These are phyloP conservation scores for Cantharis flavilabris DNA, from an alignment of 2,888 invertebrate genomes.

Conservation along the genomic window DNA sequence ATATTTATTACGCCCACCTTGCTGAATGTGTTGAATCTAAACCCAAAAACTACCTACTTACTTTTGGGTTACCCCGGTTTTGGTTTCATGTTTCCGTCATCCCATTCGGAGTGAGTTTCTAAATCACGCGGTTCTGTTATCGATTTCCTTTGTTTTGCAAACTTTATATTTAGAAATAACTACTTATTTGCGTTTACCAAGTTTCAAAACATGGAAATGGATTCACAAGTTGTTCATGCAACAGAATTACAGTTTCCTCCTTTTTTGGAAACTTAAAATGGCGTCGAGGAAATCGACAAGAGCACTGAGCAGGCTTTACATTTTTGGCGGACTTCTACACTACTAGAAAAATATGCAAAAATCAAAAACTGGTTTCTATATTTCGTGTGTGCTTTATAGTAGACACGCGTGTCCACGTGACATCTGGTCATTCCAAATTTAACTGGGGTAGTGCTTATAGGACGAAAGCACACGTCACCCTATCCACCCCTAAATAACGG, in stretches of 20 bases:
- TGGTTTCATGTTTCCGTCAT: neutral
- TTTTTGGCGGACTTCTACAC: neutral
- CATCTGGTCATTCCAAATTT: constrained; percentile 36
- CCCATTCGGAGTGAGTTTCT: neutral
- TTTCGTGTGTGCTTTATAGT: constrained; percentile 16
- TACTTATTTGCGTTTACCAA: neutral
- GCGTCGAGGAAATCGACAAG: neutral
- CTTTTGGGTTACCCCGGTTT: neutral
- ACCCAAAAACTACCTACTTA: neutral
- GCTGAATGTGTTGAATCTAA: neutral
- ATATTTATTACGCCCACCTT: too few relatives aligned
- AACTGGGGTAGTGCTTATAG: constrained; percentile 24
- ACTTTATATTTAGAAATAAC: neutral
- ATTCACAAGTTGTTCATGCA: neutral
- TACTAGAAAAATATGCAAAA: neutral
- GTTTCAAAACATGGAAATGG: neutral
- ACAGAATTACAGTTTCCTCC: neutral
- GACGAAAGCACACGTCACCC: constrained; percentile 26
- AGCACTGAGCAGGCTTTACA: neutral
- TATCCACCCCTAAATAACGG: constrained; percentile 25
- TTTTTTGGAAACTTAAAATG: neutral
- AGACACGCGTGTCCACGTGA: constrained; percentile 26
- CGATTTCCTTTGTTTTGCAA: neutral
- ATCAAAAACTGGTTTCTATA: constrained; percentile 14
- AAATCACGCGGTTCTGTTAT: neutral